Base-by-base conservation (phyloP, 1,140 invertebrate genomes). In the Nephotettix cincticeps region DNA sequence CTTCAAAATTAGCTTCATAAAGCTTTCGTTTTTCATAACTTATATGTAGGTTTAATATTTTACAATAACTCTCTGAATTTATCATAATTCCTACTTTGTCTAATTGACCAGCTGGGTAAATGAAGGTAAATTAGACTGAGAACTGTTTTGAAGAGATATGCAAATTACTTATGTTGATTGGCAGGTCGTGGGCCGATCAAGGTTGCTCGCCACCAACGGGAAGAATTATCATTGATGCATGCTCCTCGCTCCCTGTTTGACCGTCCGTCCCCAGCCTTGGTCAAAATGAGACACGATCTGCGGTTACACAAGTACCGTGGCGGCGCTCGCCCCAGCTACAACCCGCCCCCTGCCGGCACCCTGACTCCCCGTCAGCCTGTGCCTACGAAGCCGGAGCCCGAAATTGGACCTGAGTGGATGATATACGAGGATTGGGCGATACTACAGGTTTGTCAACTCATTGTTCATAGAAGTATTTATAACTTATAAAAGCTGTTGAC, bases 371-470 rank as follows among this genome's bases (percentile, higher is more conserved):
- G 23, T n/a, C 1, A 1, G 11, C 9, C 64, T 30, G 27, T 81
- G 0, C 32, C 32, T 36, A 14, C 14, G 4, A 36, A 36, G 14
- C 14, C 32, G 4, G 88, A 92, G 71, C 87, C 85, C 23, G 89
- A 89, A 56, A 85, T 85, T 73, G 84, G 88, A 72, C 89, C 91
- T 27, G 93, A 95, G 73, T 98, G 96, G 96, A 85, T 91, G 25
- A 89, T 96, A 27, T 89, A 93, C 76, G 95, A 98, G 80, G 96
- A 98, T 79, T 93, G 92, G 86, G 87, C 91, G 17, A 83, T 97
- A 9, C 80, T 97, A 23, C 84, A 87, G 80, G 86, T 87, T 76
- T 61, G 32, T 36, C 32, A n/a, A n/a, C n/a, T n/a, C n/a, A n/a
- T n/a, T n/a, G n/a, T n/a, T n/a, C n/a, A n/a, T n/a, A n/a, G n/a